Base-by-base conservation (phyloP, 2,113 vertebrate species). In the Corythoichthys intestinalis region DNA sequence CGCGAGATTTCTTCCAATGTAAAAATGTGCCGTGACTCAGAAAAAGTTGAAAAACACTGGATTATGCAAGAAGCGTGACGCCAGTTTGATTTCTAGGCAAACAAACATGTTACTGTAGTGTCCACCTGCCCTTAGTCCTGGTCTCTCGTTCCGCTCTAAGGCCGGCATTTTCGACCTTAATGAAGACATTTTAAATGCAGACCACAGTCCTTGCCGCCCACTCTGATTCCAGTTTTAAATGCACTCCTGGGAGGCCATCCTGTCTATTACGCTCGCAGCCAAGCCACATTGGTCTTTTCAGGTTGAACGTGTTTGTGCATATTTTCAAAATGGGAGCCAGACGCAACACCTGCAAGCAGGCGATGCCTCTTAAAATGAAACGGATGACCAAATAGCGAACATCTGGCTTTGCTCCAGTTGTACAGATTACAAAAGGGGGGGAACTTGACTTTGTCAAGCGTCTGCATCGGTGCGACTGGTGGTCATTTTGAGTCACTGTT, bases 161-260 rank as follows among this genome's bases (percentile, higher is more conserved):
- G 4, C 7, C 4, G 41, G 7, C 59, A 44, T 20, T 20, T 61
- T 20, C 17, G 17, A n/a, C 9, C 38, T 63, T 46, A 63, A 63
- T 47, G 60, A 62, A 46, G 60, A 62, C 41, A 28, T 62, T 62
- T 62, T 44, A 62, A 62, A 62, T 28, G 60, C 60, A 62, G n/a
- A 44, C 10, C 60, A 28, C 6, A 61, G 6, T 61, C 15, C 59
- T 41, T 41, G 39, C 60, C 39, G 1, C 34, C 41, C 38, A n/a
- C 59, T 41, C 15, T 44, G 59, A 63, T 63, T 9, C 41, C 61
- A 13, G 41, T 47, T 47, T 63, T 63, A 63, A 63, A 63, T 28
- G n/a, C 41, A 34, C 61, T 63, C 61, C 2, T 34, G 41, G 20
- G 59, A 61, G 59, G n/a, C 59, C 59, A 61, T 61, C 38, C 38